phyloP scores from a whole-genome alignment of 2,888 invertebrate species.

The Limenitis camilla region DNA sequence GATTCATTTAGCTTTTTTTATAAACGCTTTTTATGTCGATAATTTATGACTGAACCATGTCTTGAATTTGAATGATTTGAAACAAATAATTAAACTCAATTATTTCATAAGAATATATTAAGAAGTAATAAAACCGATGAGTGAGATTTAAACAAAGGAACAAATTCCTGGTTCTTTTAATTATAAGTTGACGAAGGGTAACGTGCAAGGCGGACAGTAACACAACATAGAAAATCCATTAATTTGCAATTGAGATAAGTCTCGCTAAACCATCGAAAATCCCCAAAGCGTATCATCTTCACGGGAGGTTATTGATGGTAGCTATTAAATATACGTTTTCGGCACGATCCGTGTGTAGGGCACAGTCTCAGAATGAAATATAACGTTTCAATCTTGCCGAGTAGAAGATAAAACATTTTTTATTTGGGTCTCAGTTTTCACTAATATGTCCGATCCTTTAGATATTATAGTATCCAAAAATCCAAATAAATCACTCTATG shows the following conservation, averaged over 20 bases:
- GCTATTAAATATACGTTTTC: constrained; percentile 72
- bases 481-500: too few relatives aligned
- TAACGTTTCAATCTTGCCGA: constrained; percentile 66
- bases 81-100: constrained; percentile 18
- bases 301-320: constrained; percentile 69
- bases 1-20: constrained; percentile 55
- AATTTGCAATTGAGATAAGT: constrained; percentile 72
- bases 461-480: too few relatives aligned
- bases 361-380: constrained; percentile 56
- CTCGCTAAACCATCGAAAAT: constrained; percentile 54
- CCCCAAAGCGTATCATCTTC: constrained; percentile 64
- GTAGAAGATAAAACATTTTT: constrained; percentile 61
- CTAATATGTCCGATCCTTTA: too few relatives aligned
- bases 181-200: constrained; percentile 47
- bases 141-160: constrained; percentile 30
- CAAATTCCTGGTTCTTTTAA: constrained; percentile 51
- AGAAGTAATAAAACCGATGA: constrained; percentile 6
- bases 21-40: constrained; percentile 62
- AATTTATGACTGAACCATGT: constrained; percentile 63
- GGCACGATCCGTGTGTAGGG: constrained; percentile 46
- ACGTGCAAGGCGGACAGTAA: constrained; percentile 40
- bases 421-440: too few relatives aligned
- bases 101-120: background rate
- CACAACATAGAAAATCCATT: constrained; percentile 61
- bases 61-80: constrained; percentile 12